phyloP scores from a whole-genome alignment of 2,113 vertebrate species.

The Gorilla gorilla region DNA sequence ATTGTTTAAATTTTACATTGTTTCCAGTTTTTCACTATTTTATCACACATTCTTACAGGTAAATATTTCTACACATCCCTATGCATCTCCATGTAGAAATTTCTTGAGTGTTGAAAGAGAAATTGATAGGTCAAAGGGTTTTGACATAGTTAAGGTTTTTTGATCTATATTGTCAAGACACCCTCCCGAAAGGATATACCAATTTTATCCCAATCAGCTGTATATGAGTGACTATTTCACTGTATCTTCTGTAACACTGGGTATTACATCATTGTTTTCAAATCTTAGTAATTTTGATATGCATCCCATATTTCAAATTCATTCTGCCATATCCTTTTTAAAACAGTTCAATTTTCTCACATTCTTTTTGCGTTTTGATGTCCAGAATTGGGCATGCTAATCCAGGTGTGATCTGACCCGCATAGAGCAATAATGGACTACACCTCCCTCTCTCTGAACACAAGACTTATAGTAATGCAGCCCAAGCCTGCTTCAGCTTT shows the following conservation, averaged over 20 bases:
- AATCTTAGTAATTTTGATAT: neutral
- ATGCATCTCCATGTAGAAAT: neutral
- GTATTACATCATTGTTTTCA: neutral
- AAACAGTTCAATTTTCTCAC: neutral
- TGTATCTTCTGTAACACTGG: neutral
- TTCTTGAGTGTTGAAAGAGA: neutral
- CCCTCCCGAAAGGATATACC: neutral
- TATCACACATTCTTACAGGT: neutral
- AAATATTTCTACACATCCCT: neutral
- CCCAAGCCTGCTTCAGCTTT: neutral
- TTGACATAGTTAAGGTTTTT: neutral
- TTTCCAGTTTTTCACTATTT: neutral
- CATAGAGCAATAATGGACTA: neutral
- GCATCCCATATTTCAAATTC: neutral
- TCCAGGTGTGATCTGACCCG: neutral
- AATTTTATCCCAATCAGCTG: neutral
- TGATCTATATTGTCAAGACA: neutral
- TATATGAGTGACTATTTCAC: neutral
- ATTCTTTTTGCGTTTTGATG: neutral
- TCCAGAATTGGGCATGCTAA: neutral
- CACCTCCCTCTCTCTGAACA: neutral
- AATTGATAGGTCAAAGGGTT: neutral
- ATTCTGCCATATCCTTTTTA: neutral
- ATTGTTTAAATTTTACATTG: neutral
- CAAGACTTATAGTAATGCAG: accelerated